phyloP scores from a whole-genome alignment of 2,113 vertebrate genomes.

The Eulemur macaco region DNA sequence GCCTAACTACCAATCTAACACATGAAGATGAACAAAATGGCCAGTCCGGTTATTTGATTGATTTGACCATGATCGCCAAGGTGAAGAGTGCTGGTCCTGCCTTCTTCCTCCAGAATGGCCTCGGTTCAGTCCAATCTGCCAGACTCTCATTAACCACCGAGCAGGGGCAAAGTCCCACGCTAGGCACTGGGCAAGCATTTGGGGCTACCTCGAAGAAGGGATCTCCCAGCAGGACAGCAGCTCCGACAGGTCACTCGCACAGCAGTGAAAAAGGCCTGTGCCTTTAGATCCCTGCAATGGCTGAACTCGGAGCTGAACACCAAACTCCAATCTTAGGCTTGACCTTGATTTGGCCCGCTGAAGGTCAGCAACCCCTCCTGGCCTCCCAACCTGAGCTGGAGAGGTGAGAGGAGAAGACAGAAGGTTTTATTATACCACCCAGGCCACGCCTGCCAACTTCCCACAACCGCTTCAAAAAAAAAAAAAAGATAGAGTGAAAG shows the following conservation, averaged over 20 bases:
- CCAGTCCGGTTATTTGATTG: background rate
- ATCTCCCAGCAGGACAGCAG: background rate
- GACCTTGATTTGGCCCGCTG: constrained; percentile 43
- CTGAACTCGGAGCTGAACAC: background rate
- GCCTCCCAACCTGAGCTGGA: constrained; percentile 15
- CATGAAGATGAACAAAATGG: background rate
- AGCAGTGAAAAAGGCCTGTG: background rate
- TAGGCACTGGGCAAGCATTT: background rate
- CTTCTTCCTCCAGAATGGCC: background rate
- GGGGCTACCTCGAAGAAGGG: background rate
- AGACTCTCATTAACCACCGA: background rate
- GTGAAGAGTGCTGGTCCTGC: background rate
- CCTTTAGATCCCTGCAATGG: background rate
- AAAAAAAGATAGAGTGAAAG: constrained; percentile 63
- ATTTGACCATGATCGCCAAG: background rate
- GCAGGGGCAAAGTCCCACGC: background rate
- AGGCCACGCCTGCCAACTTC: constrained; percentile 63
- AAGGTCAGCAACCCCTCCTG: constrained; percentile 41
- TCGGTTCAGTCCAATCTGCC: background rate
- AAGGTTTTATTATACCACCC: constrained; percentile 42
- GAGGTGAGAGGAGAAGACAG: constrained; percentile 51
- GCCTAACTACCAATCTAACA: background rate
- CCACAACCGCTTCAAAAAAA: constrained; percentile 47
- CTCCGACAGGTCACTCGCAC: background rate
- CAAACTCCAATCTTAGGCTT: background rate